These are phyloP conservation scores for Ctenosaura bakeri DNA, from an alignment of 2,797 vertebrate species.

Conservation along the genomic window DNA sequence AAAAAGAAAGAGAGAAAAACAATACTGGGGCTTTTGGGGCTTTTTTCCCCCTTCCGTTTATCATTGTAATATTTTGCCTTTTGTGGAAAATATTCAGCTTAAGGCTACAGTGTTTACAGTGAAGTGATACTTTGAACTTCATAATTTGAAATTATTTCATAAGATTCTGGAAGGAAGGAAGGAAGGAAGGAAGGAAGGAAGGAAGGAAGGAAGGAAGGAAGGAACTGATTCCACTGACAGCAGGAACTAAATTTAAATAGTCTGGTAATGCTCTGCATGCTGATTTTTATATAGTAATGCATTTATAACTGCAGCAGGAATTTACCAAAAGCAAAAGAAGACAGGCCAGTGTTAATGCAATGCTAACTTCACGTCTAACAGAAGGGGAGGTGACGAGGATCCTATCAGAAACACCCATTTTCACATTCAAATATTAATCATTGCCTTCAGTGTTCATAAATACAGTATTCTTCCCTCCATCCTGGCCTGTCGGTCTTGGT, in stretches of 20 bases:
- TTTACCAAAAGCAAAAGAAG: slow-evolving; percentile 72
- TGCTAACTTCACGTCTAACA: slow-evolving; percentile 52
- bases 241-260: slow-evolving; percentile 55
- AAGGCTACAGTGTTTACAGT: slow-evolving; percentile 59
- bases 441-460: slow-evolving; percentile 60
- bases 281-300: slow-evolving; percentile 66
- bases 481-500: background rate
- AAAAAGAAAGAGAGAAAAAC: too few relatives aligned
- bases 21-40: too few relatives aligned
- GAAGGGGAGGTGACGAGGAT: slow-evolving; percentile 38
- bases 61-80: slow-evolving; percentile 47
- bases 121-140: slow-evolving; percentile 45
- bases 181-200: slow-evolving; percentile 43
- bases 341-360: slow-evolving; percentile 68
- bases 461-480: slow-evolving; percentile 12
- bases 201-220: background rate
- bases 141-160: slow-evolving; percentile 36
- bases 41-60: too few relatives aligned
- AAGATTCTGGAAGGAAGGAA: slow-evolving; percentile 36
- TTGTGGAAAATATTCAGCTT: slow-evolving; percentile 58
- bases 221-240: slow-evolving; percentile 63
- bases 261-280: slow-evolving; percentile 64
- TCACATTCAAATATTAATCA: slow-evolving; percentile 23
- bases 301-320: slow-evolving; percentile 72
- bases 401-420: slow-evolving; percentile 55